Evolutionary conservation across 2,113 vertebrate genomes (phyloP).

Genomic region (Boleophthalmus pectinirostris): DNA sequence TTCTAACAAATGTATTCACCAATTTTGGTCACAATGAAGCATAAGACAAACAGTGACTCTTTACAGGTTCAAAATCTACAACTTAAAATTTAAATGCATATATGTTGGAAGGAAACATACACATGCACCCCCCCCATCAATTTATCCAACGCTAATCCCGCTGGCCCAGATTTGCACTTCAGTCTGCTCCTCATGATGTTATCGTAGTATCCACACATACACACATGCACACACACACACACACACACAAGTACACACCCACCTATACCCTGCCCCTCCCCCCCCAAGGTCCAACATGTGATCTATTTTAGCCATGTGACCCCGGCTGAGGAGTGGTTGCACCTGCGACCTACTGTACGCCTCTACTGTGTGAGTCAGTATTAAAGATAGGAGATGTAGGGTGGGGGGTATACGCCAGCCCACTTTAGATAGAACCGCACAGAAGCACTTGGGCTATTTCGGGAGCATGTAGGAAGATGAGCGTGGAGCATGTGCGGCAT

Average conservation of each 20-base stretch:
- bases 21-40: neutral
- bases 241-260: neutral
- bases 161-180: slow-evolving; percentile 73
- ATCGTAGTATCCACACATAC: slow-evolving; percentile 32
- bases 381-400: slow-evolving; percentile 34
- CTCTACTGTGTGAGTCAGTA: slow-evolving; percentile 41
- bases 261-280: neutral
- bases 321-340: slow-evolving; percentile 14
- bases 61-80: neutral
- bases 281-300: slow-evolving; percentile 25
- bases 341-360: slow-evolving; percentile 62
- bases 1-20: neutral
- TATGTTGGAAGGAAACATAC: slow-evolving; percentile 31
- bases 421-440: slow-evolving; percentile 6
- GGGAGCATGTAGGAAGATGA: slow-evolving; percentile 21
- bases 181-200: slow-evolving; percentile 65
- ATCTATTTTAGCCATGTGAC: slow-evolving; percentile 47
- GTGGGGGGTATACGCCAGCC: neutral
- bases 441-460: slow-evolving; percentile 29
- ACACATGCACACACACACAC: neutral
- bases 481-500: neutral
- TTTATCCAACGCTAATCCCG: slow-evolving; percentile 71
- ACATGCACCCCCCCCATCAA: slow-evolving; percentile 38
- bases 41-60: neutral
- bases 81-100: slow-evolving; percentile 5